phyloP scores from a whole-genome alignment of 2,113 vertebrate genomes.

The Tringa solitaria region DNA sequence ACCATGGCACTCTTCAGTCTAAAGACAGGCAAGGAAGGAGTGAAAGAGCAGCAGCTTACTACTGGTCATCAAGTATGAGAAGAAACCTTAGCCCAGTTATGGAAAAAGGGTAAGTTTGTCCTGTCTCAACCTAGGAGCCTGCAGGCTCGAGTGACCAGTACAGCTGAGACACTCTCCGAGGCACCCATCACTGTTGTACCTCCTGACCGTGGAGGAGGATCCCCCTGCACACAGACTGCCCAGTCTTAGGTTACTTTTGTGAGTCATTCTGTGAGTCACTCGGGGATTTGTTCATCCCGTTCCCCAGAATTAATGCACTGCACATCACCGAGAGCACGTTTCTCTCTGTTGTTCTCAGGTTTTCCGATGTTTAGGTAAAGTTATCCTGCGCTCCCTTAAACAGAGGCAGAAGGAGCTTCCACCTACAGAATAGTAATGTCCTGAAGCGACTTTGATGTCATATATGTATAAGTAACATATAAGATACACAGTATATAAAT shows the following conservation, averaged over 20 bases:
- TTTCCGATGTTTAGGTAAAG: background rate
- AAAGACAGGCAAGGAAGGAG: background rate
- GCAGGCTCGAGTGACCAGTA: background rate
- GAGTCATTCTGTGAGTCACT: background rate
- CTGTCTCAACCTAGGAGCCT: background rate
- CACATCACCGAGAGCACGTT: background rate
- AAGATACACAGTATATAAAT: conserved; percentile 12
- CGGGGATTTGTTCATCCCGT: background rate
- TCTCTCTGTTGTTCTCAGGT: background rate
- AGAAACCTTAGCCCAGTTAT: background rate
- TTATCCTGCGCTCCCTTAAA: background rate
- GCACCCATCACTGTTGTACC: background rate
- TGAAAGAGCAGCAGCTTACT: background rate
- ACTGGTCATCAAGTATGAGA: background rate
- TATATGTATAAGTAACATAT: background rate
- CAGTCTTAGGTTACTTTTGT: background rate
- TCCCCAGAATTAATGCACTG: background rate
- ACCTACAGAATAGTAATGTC: background rate
- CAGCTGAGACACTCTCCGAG: background rate
- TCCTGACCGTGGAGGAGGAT: background rate
- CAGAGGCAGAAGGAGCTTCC: background rate
- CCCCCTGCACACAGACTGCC: background rate
- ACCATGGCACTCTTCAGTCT: background rate
- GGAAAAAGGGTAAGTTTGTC: background rate
- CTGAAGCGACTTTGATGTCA: background rate